phyloP scores from a whole-genome alignment of 2,113 vertebrate species.

The Epinephelus moara region DNA sequence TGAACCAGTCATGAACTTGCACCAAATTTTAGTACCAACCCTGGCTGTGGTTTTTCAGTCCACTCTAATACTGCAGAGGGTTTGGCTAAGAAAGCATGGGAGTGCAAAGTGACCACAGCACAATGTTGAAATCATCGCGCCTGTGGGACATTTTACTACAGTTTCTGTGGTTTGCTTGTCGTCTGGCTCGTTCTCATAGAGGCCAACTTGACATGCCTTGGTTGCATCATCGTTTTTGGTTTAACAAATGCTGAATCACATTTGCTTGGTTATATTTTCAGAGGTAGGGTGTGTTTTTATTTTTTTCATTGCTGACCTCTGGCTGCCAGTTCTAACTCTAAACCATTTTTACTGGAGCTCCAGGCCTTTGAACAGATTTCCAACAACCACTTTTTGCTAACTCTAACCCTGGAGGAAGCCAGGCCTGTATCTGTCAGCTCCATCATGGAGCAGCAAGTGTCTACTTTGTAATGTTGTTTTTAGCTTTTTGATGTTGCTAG shows the following conservation, averaged over 20 bases:
- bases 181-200: slow-evolving; percentile 44
- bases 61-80: slow-evolving; percentile 29
- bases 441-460: not conserved
- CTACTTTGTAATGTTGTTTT: slow-evolving; percentile 1
- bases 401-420: not conserved
- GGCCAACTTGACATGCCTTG: slow-evolving; percentile 33
- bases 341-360: slow-evolving; percentile 18
- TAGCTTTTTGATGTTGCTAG: not conserved
- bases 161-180: slow-evolving; percentile 53
- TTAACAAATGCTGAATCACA: slow-evolving; percentile 2
- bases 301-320: slow-evolving; percentile 10
- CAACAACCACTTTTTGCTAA: not conserved
- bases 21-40: slow-evolving; percentile 12
- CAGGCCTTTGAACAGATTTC: slow-evolving; percentile 19
- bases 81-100: slow-evolving; percentile 34
- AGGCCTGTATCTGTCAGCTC: not conserved
- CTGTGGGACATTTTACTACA: slow-evolving; percentile 69
- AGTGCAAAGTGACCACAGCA: slow-evolving; percentile 53
- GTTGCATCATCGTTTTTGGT: slow-evolving; percentile 14
- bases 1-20: not conserved
- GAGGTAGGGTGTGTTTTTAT: slow-evolving; percentile 2
- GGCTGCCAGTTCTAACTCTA: not conserved
- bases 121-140: slow-evolving; percentile 54
- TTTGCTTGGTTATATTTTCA: slow-evolving; percentile 1
- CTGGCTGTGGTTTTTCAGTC: slow-evolving; percentile 38